Percentiles rank a stretch among this genome's conserved stretches.
Conservation (phyloP, 1,140 invertebrate genomes). For the Leptopilina boulardi region DNA sequence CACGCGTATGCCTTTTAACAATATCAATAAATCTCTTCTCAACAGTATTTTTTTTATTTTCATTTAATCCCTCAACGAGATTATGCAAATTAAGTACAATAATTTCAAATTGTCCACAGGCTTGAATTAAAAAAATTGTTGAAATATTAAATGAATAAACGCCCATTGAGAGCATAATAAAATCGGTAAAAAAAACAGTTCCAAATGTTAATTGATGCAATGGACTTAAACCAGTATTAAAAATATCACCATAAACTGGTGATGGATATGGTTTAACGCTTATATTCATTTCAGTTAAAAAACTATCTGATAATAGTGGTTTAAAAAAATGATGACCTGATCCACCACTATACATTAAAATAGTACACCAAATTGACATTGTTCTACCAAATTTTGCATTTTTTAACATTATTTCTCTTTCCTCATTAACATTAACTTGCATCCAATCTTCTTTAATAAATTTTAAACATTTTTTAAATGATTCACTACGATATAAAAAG, state of each 20-base stretch:
- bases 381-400: slow-evolving; percentile 45
- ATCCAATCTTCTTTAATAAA: slow-evolving; percentile 46
- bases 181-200: not conserved
- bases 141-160: not conserved
- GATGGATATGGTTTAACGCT: not conserved
- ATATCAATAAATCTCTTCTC: not conserved
- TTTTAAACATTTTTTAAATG: slow-evolving; percentile 45
- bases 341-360: not conserved
- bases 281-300: not conserved
- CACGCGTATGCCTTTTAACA: not conserved
- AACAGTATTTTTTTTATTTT: not conserved
- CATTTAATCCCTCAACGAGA: slow-evolving; percentile 39
- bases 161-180: not conserved
- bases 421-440: not conserved
- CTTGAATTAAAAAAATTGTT: not conserved
- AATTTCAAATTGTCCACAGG: slow-evolving; percentile 14
- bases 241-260: not conserved
- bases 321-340: not conserved
- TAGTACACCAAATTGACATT: not conserved
- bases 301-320: not conserved
- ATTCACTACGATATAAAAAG: not conserved
- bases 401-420: slow-evolving; percentile 44
- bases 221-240: not conserved
- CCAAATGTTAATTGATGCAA: not conserved
- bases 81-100: slow-evolving; percentile 40